phyloP scores from a whole-genome alignment of 2,113 vertebrate species.

The Myotis lucifugus region DNA sequence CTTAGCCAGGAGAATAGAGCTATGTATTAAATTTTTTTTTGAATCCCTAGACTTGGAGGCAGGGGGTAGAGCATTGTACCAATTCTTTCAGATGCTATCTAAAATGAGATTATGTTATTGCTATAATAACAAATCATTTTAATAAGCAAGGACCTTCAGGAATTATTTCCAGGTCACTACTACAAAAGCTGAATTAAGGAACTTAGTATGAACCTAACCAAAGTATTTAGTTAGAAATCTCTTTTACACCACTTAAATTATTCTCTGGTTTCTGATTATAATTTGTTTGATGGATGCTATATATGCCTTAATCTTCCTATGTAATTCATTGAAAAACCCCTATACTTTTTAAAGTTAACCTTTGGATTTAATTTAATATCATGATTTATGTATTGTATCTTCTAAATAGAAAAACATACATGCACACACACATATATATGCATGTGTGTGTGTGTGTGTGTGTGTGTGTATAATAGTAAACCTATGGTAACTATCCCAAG shows the following conservation, averaged over 20 bases:
- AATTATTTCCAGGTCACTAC: conserved; percentile 59
- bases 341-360: not conserved
- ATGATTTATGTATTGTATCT: not conserved
- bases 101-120: conserved; percentile 23
- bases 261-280: not conserved
- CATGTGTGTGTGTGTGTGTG: rapidly evolving
- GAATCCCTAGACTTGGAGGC: not conserved
- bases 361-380: not conserved
- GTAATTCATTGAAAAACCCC: not conserved
- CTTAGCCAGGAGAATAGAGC: conserved; percentile 63
- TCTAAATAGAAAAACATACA: not conserved
- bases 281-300: not conserved
- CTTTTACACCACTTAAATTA: not conserved
- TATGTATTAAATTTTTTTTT: not conserved
- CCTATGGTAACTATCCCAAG: not conserved
- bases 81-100: conserved; percentile 48
- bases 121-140: conserved; percentile 61
- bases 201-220: not conserved
- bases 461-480: not conserved
- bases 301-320: not conserved
- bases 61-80: not conserved
- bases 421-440: too few species aligned
- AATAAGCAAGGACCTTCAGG: conserved; percentile 62
- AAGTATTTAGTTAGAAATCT: conserved; percentile 32
- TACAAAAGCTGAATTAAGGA: conserved; percentile 18